Base-by-base conservation (phyloP, 2,113 vertebrate species). In the Heterotilapia buettikoferi region DNA sequence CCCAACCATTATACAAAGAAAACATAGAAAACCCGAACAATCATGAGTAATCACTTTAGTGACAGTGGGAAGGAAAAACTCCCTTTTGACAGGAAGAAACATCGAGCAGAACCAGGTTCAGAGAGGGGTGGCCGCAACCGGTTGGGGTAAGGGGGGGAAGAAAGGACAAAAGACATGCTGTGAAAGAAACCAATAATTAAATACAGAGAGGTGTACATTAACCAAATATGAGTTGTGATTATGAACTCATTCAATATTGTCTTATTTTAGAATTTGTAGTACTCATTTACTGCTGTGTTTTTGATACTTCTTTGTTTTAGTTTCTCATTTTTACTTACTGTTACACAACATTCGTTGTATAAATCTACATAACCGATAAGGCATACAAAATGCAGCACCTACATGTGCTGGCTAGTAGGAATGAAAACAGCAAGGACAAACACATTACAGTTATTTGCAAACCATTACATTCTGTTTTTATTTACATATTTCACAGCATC, bases 51-150 rank as follows among this genome's bases (percentile, higher is more conserved):
- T 18, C 31, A n/a, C 31, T n/a, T 63, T n/a, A 36, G 59, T 18
- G 6, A 63, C 59, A 36, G 59, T 63, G 59, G 9, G 18, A 63
- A 63, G 59, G 18, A 12, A 36, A 63, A 36, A 63, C 18, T 63
- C 59, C 18, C 31, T 63, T 63, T 63, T 63, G 18, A n/a, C 59
- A 36, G 31, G 18, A 63, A 63, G 59, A 63, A 63, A 36, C 31
- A 9, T 3, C 2, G 3, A 19, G 31, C 61, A 66, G 31, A 66
- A n/a, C 31, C 31, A 63, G 61, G 31, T n/a, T n/a, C 3, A 66
- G 18, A 10, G 31, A 63, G 31, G 59, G 18, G 53, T 0, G n/a
- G 10, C n/a, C 6, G 0, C n/a, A 4, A 12, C 53, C 11, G 10
- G 31, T 66, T 66, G 61, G 31, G 61, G 61, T 7, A 36, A 36